phyloP scores from a whole-genome alignment of 2,797 vertebrate genomes.

The Leucoraja ocellata region DNA sequence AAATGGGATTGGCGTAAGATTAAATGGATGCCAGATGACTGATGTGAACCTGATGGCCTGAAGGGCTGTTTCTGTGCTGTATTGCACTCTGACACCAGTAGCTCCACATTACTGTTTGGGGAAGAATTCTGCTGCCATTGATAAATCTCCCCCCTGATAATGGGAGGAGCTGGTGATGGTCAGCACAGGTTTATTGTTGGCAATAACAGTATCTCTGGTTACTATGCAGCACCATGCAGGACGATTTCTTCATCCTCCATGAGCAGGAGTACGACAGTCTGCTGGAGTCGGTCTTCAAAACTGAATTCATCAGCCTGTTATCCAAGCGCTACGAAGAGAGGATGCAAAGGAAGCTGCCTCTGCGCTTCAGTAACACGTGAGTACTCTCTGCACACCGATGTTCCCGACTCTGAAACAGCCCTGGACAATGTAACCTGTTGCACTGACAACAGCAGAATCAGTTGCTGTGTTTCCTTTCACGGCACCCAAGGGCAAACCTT shows the following conservation, averaged over 20 bases:
- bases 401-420: background rate
- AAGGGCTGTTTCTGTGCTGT: too few relatives aligned
- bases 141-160: too few relatives aligned
- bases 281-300: conserved; percentile 92
- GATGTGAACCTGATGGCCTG: too few relatives aligned
- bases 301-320: conserved; percentile 89
- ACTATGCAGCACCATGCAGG: conserved; percentile 77
- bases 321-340: conserved; percentile 84
- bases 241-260: conserved; percentile 87
- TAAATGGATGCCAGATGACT: too few relatives aligned
- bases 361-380: conserved; percentile 91
- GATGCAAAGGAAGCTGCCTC: conserved; percentile 84
- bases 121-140: background rate
- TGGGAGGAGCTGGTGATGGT: too few relatives aligned
- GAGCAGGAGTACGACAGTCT: conserved; percentile 96
- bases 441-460: too few relatives aligned
- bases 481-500: too few relatives aligned
- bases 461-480: background rate
- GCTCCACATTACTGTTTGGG: background rate
- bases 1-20: too few relatives aligned
- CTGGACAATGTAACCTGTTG: background rate
- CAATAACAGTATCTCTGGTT: background rate
- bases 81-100: too few relatives aligned
- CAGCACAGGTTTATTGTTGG: background rate
- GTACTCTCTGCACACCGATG: conserved; percentile 45